Percentiles rank a stretch among this genome's conserved stretches.
Conservation (phyloP, 2,797 vertebrate species). For the Austrolebias charrua region DNA sequence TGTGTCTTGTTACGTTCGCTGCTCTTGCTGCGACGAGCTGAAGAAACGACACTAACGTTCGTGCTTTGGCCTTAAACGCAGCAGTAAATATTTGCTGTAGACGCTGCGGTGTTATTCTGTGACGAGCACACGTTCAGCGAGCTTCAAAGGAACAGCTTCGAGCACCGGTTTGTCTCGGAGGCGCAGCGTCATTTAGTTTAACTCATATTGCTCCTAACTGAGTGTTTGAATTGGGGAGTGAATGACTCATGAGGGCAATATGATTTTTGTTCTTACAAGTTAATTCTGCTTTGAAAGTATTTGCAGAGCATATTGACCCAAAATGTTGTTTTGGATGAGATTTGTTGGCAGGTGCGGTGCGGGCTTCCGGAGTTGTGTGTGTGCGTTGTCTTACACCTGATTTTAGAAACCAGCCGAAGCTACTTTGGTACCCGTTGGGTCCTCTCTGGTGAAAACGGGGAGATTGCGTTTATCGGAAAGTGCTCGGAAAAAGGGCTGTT, state of each 20-base stretch:
- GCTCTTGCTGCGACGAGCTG: conserved; percentile 8
- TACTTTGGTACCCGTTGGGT: background rate
- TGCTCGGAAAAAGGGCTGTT: conserved; percentile 72
- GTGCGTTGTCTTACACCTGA: conserved; percentile 13
- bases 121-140: conserved; percentile 5
- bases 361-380: conserved; percentile 45
- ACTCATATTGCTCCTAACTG: conserved; percentile 64
- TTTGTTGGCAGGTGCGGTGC: conserved; percentile 7
- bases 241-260: conserved; percentile 72
- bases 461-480: conserved; percentile 72
- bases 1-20: background rate
- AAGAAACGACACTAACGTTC: conserved; percentile 9
- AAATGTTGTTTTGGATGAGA: background rate
- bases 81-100: conserved; percentile 8
- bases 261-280: conserved; percentile 61
- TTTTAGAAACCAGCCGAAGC: background rate
- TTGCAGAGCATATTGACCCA: conserved; percentile 1
- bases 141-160: conserved; percentile 38
- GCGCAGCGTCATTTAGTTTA: conserved; percentile 26
- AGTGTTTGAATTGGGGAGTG: conserved; percentile 53
- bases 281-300: conserved; percentile 42
- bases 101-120: conserved; percentile 9
- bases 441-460: conserved; percentile 24
- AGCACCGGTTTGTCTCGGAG: conserved; percentile 36
- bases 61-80: conserved; percentile 11